These are phyloP conservation scores for Phyllostomus hastatus DNA, from an alignment of 2,113 vertebrate species.

Conservation along the genomic window DNA sequence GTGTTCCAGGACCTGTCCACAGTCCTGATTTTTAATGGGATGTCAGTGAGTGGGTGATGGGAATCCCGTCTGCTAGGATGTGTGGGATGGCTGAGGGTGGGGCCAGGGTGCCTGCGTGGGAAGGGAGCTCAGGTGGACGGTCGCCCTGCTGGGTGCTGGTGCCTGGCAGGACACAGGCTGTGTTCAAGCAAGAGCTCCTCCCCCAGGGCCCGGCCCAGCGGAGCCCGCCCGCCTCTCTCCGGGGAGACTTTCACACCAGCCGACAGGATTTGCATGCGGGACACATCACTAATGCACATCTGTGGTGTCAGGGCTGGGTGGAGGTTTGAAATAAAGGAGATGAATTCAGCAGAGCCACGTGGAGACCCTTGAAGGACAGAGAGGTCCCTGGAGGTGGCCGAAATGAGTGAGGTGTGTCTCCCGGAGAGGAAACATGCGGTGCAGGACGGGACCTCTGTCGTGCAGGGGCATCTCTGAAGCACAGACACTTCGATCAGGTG, in stretches of 20 bases:
- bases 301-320: fast-evolving
- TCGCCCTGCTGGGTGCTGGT: neutral
- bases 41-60: neutral
- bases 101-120: neutral
- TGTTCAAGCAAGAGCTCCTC: neutral
- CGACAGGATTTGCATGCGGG: neutral
- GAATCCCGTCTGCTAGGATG: neutral
- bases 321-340: neutral
- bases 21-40: neutral
- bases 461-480: neutral
- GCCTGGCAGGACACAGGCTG: neutral
- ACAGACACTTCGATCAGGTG: neutral
- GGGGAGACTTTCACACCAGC: neutral
- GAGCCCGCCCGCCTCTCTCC: neutral
- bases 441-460: neutral
- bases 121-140: neutral
- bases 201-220: neutral
- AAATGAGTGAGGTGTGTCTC: neutral
- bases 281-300: neutral
- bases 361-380: neutral
- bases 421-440: neutral
- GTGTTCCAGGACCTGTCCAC: neutral
- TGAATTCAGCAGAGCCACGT: neutral
- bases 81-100: too few relatives aligned
- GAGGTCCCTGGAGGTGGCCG: neutral